Percentiles rank a stretch among this genome's conserved stretches.
Conservation (phyloP, 2,113 vertebrate genomes). For the Nothoprocta perdicaria region DNA sequence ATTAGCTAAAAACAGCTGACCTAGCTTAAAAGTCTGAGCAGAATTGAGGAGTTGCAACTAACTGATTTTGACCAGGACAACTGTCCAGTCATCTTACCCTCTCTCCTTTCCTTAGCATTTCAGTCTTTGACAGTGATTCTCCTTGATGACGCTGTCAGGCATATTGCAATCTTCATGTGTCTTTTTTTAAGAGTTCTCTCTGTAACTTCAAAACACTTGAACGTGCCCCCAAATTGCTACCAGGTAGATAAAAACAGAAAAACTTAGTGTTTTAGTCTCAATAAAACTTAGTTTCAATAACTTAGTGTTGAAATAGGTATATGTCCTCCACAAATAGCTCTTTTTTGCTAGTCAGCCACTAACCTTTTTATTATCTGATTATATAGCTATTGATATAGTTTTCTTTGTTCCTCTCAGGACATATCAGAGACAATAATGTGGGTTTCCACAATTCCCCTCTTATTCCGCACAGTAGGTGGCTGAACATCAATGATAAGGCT, state of each 20-base stretch:
- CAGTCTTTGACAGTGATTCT: neutral
- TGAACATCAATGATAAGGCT: neutral
- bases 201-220: neutral
- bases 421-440: neutral
- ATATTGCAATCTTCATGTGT: neutral
- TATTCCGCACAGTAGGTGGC: neutral
- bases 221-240: neutral
- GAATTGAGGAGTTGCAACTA: neutral
- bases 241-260: neutral
- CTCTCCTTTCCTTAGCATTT: neutral
- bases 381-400: neutral
- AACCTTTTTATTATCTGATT: neutral
- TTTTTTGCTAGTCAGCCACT: neutral
- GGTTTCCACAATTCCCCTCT: neutral
- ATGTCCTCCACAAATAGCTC: neutral
- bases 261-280: neutral
- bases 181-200: neutral
- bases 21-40: neutral
- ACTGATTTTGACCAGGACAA: neutral
- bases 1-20: neutral
- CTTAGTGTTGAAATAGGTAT: neutral
- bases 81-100: neutral
- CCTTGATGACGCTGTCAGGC: neutral
- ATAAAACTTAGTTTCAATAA: neutral
- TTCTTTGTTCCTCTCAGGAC: neutral